A percentile compares a stretch with the other conserved stretches of the same genome.
Conservation (phyloP, 2,797 vertebrate species). For the Odontamblyopus lacepedii region DNA sequence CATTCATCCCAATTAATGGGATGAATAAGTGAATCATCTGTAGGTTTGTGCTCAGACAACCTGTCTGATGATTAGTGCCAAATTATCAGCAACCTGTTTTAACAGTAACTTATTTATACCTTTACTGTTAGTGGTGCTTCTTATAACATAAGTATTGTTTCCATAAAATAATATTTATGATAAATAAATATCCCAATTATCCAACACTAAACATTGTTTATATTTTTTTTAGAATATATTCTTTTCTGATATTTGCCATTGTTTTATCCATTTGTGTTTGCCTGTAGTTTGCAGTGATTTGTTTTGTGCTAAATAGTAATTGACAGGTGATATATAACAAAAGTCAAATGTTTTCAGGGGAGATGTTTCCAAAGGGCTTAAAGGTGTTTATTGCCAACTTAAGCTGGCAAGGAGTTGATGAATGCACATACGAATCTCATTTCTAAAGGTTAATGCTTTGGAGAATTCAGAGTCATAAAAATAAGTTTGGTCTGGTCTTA, state of each 20-base stretch:
- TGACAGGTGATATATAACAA: conserved; percentile 60
- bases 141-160: conserved; percentile 7
- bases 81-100: not conserved
- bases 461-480: conserved; percentile 63
- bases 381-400: conserved; percentile 65
- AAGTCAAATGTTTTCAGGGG: conserved; percentile 57
- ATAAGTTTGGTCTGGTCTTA: conserved; percentile 39
- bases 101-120: not conserved
- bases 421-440: conserved; percentile 68
- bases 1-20: not conserved
- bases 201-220: not conserved
- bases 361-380: conserved; percentile 58
- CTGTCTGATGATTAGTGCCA: not conserved
- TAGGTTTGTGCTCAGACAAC: not conserved
- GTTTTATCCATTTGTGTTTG: not conserved
- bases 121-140: not conserved
- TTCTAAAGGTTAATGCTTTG: conserved; percentile 73
- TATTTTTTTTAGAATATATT: not conserved
- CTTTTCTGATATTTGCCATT: not conserved
- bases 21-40: not conserved
- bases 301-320: conserved; percentile 48
- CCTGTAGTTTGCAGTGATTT: conserved; percentile 25
- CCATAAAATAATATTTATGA: not conserved
- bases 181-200: not conserved
- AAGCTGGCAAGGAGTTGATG: conserved; percentile 50